Evolutionary conservation across 2,797 vertebrate species (phyloP).

Genomic region (Melanotaenia pygmaea): DNA sequence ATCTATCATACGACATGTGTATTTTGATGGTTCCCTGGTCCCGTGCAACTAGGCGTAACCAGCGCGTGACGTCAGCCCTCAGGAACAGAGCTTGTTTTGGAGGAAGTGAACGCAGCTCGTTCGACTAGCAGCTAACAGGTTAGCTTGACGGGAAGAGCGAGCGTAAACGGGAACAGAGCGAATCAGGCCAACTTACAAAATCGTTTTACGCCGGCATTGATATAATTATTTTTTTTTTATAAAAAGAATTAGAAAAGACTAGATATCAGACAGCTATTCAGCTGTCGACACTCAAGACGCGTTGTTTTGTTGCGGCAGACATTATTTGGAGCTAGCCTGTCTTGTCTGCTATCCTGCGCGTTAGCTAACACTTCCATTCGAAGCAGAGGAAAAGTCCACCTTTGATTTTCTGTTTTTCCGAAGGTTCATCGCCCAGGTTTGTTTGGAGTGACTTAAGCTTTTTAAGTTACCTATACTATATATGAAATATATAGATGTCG

Average conservation of each 20-base stretch:
- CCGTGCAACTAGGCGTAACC: constrained; percentile 63
- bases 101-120: constrained; percentile 78
- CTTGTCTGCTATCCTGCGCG: constrained; percentile 61
- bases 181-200: constrained; percentile 23
- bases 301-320: constrained; percentile 63
- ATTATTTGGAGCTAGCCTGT: constrained; percentile 61
- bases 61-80: constrained; percentile 69
- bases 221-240: constrained; percentile 29
- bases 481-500: constrained; percentile 1
- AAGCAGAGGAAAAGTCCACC: constrained; percentile 66
- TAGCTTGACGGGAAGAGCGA: constrained; percentile 68
- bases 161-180: constrained; percentile 51
- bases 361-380: constrained; percentile 57
- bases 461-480: neutral
- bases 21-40: constrained; percentile 8
- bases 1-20: neutral
- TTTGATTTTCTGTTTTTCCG: constrained; percentile 39
- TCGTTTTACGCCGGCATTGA: constrained; percentile 21
- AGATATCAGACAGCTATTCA: constrained; percentile 6
- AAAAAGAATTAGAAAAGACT: constrained; percentile 15
- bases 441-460: constrained; percentile 29
- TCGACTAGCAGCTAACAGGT: constrained; percentile 62
- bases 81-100: constrained; percentile 84
- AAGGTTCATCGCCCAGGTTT: constrained; percentile 62
- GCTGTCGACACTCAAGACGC: constrained; percentile 44